Evolutionary conservation across 2,888 invertebrate species (phyloP), one percentile per base, ranked within the genome.

Genomic region (Psococerastis gibbosa): DNA sequence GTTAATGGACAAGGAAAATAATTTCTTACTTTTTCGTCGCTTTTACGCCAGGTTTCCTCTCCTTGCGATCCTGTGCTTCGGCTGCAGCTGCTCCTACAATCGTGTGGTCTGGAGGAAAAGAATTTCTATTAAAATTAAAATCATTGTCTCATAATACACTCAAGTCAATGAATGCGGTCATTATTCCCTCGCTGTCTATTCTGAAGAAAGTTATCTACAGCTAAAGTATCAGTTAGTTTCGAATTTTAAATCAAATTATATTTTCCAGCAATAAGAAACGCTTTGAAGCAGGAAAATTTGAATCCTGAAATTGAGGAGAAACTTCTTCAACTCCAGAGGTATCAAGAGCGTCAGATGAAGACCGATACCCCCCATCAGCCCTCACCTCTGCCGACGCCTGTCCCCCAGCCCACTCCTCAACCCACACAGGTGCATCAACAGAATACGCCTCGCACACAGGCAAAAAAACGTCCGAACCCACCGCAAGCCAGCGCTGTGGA

Each of bases 271-370:
- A 88, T 92, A 53, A 80, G 83, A 61, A 87, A 83, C 60, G 89
- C 88, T n/a, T 64, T 92, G 47, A 83, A 83, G 61, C 84, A 85
- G 62, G 87, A 88, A 55, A 88, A 87, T 60, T 68, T 89, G 18
- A 83, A 85, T 59, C 89, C 89, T 1, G 89, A 89, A 62, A 84
- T 91, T 50, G 88, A 89, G 59, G 88, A 91, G 56, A 92, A 91
- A 58, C 63, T 92, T 41, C 66, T 89, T 33, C 85, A 85, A 53
- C 68, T 89, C 53, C 89, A 89, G 61, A 71, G 81, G 42, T 85
- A 82, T 55, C 84, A 84, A 56, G 84, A 84, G 58, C 75, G 76
- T 52, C 53, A 53, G 46, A 78, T 78, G 76, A 76, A 75, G 53
- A 60, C 68, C 57, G 44, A 42, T 42, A 45, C 31, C 44, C 50